phyloP scores from a whole-genome alignment of 2,113 vertebrate genomes.

The Neogale vison region DNA sequence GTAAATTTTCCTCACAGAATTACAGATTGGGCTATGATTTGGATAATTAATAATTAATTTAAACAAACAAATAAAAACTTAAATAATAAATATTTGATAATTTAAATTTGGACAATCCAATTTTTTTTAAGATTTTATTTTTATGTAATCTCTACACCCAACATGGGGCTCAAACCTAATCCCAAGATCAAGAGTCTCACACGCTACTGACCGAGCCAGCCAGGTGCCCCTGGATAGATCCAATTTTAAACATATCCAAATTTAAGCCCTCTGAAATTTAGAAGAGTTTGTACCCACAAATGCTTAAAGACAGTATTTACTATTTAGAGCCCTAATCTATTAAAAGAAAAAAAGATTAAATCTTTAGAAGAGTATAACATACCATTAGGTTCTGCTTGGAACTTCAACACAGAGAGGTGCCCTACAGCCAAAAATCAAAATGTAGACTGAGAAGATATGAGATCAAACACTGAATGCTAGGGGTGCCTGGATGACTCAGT shows the following conservation, averaged over 20 bases:
- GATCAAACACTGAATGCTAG: background rate
- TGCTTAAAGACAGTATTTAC: background rate
- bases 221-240: background rate
- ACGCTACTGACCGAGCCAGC: background rate
- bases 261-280: background rate
- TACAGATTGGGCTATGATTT: background rate
- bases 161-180: background rate
- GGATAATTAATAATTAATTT: background rate
- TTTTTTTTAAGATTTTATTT: background rate
- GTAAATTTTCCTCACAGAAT: background rate
- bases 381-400: background rate
- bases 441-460: background rate
- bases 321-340: background rate
- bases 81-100: background rate
- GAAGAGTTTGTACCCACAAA: background rate
- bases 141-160: background rate
- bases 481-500: too few species aligned
- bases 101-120: background rate
- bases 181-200: background rate
- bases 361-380: background rate
- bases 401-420: background rate
- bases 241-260: background rate
- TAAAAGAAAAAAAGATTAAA: background rate
- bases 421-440: constrained; percentile 1
- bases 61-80: background rate